A percentile compares a stretch with the other conserved stretches of the same genome.
These are phyloP conservation scores for Pipistrellus nathusii DNA, from an alignment of 2,797 vertebrate genomes.

Conservation along the genomic window DNA sequence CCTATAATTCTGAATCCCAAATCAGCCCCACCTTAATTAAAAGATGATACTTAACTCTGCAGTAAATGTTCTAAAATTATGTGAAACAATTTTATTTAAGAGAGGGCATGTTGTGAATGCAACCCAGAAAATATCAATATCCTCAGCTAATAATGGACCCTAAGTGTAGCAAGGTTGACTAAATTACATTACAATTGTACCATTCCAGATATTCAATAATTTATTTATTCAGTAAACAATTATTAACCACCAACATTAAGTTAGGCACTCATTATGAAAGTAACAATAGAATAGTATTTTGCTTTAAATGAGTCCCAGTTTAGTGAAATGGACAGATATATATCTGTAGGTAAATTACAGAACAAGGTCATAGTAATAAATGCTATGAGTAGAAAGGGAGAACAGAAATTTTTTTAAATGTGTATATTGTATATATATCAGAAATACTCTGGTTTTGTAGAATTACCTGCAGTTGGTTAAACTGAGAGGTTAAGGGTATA, in stretches of 20 bases:
- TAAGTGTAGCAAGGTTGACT: background rate
- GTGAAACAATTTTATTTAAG: conserved; percentile 2
- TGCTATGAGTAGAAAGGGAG: background rate
- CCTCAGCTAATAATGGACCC: background rate
- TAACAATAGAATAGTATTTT: background rate
- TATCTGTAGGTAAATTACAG: background rate
- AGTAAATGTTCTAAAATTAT: background rate
- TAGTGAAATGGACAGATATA: background rate
- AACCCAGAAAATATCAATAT: background rate
- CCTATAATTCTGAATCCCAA: conserved; percentile 35
- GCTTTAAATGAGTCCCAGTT: background rate
- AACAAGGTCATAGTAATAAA: background rate
- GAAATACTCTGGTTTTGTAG: background rate
- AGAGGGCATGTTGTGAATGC: background rate
- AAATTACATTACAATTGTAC: background rate
- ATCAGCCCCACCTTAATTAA: conserved; percentile 36
- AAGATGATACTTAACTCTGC: background rate
- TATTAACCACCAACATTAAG: conserved; percentile 19
- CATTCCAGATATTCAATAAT: background rate
- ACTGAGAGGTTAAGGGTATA: background rate
- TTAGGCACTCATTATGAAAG: background rate
- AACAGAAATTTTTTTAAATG: background rate
- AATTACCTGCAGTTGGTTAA: background rate
- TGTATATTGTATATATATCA: background rate
- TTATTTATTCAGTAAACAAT: background rate